Base-by-base conservation (phyloP, 1,140 invertebrate species). In the Drosophila nikananu region DNA sequence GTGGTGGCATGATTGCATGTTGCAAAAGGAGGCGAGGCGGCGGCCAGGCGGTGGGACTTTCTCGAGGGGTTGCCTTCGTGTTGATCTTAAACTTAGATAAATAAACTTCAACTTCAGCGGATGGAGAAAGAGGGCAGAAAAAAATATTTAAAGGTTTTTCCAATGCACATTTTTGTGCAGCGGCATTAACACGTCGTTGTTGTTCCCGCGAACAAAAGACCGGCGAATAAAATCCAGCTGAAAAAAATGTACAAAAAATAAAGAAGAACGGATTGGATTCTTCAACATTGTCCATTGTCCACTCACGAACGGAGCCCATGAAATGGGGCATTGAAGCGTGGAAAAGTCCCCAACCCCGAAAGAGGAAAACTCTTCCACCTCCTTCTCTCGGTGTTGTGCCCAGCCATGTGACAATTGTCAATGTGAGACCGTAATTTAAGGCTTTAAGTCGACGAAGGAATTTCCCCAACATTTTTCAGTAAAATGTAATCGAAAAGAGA, bases 61-160 rank as follows among this genome's bases (percentile, higher is more conserved):
- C 68, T 74, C 55, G 61, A 73, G 71, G 71, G 71, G 71, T 61
- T 70, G 76, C 63, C 84, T 84, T 80, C 84, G 84, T 89, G 84
- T 84, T 90, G 84, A 89, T 89, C 81, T 80, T 78, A 84, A 89
- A 84, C 81, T 84, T 79, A 89, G 84, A 89, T 89, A 90, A 89
- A 89, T 84, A 89, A 90, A 90, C 73, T 89, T 90, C 81, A 89
- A 84, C 65, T 59, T 48, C 49, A 73, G 66, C 30, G 19, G 46
- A 65, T 39, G 19, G 62, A 42, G 23, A 63, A 58, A 17, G 12
- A 35, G 54, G 37, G 52, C 21, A 39, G 27, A 27, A 32, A 15
- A 17, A 23, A 73, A 75, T 65, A 59, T 77, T 89, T 79, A 81
- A 90, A 80, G 83, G 25, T 65, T 67, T 57, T 61, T 54, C 46